Evolutionary conservation across 1,140 invertebrate genomes (phyloP), one percentile per base, ranked within the genome.

Genomic region (Saccostrea glomerata): DNA sequence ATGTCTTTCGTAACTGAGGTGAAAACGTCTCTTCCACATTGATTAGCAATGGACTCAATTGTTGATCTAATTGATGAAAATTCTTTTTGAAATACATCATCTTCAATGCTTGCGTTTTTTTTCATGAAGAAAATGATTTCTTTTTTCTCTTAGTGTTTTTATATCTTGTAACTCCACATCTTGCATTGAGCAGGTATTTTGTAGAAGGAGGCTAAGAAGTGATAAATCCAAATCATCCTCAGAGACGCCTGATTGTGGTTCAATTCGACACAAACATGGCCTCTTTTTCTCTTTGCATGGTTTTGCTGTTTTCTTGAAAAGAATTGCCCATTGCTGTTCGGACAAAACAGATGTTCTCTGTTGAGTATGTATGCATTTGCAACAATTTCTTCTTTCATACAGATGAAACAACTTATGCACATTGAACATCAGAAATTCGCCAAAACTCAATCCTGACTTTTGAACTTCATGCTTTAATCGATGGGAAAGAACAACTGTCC

Each of bases 301-400:
- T 70, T 20, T n/a, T 70, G 63, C 25, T 70, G 25, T 70, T 2
- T 25, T 70, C 63, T n/a, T 25, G 63, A 70, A 70, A 70, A 70
- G 25, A 20, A 70, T 70, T 20, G 25, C 63, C 20, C 20, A n/a
- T n/a, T 70, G 63, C 2, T n/a, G 25, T 70, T n/a, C 63, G 20
- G 63, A n/a, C 20, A n/a, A 20, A 20, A 20, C 63, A 70, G 20
- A 20, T n/a, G 25, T n/a, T n/a, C 20, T 70, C 63, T n/a, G 63
- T n/a, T 70, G 20, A n/a, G 20, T 25, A 25, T 70, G 25, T n/a
- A n/a, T n/a, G 63, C 63, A 47, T 47, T 47, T 47, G 63, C 20
- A 70, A 70, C 25, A 70, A 70, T n/a, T 70, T 70, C 25, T 70
- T n/a, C 63, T 25, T 70, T 70, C 63, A 70, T 70, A 70, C 20